Evolutionary conservation across 2,113 vertebrate genomes (phyloP), one percentile per base, ranked within the genome.

Genomic region (Entelurus aequoreus): DNA sequence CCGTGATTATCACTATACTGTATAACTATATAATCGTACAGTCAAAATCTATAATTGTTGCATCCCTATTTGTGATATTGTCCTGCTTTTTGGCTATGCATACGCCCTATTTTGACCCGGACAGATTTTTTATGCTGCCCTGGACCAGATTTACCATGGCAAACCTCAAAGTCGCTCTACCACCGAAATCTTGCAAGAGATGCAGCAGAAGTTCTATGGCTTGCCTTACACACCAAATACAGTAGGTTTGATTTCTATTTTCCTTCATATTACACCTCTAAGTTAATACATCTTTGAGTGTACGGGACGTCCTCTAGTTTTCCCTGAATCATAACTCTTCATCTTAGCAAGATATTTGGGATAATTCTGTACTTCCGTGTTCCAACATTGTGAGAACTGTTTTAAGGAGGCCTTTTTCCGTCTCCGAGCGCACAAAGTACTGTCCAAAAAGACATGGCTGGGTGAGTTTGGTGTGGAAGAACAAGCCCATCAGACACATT

Each of bases 101-200:
- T 59, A 46, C 13, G 49, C 16, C 67, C 37, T 49, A 1, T 62
- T 75, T 61, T 7, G 77, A 28, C 16, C 16, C 42, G 37, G 63
- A 0, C 74, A 99, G 96, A 91, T 98, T 62, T 99, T 98, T 81
- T 98, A 99, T 71, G 93, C 97, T 6, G 90, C 87, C 48, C 86
- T 99, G 91, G 96, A 99, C 85, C 96, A 98, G 79, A 90, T 97
- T 71, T 99, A 98, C 84, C 97, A 99, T 6, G 81, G 93, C 48
- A 82, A 89, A 75, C 93, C 95, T 51, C 94, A 94, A 56, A 88
- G 81, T 68, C 80, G 68, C 37, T 94, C 94, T 56, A 97, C 94
- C 63, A 98, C 94, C n/a, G 94, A 95, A 46, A 91, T 95, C 83
- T 88, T 99, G 72, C 90, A 90, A 75, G 94, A 96, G 71, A 92